A percentile compares a stretch with the other conserved stretches of the same genome.
Conservation (phyloP, 2,797 vertebrate species). For the Channa striata region DNA sequence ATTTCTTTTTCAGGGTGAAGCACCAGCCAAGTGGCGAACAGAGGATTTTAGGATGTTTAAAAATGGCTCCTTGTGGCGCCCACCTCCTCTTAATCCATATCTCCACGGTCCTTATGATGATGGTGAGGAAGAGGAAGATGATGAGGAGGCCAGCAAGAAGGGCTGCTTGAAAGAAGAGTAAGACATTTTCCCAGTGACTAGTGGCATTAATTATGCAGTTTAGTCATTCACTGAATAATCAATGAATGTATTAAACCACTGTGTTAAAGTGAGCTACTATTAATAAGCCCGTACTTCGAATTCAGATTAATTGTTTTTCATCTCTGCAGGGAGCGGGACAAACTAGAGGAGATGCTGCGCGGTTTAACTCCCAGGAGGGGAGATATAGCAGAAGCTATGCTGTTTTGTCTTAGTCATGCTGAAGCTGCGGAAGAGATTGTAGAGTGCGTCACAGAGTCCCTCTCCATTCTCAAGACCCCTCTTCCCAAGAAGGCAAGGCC, state of each 20-base stretch:
- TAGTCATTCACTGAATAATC: not conserved
- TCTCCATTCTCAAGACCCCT: constrained; percentile 98
- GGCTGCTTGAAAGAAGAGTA: constrained; percentile 98
- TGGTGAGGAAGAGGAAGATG: constrained; percentile 92
- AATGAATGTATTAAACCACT: not conserved
- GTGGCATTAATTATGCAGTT: not conserved
- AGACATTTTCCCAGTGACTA: not conserved
- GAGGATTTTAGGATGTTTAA: constrained; percentile 99
- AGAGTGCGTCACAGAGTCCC: constrained; percentile 94
- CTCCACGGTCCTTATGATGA: constrained; percentile 96
- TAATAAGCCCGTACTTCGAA: not conserved
- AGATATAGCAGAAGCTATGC: constrained; percentile 96
- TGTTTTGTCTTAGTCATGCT: constrained; percentile 95
- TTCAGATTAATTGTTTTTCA: not conserved
- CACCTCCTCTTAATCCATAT: constrained; percentile 96
- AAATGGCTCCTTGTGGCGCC: constrained; percentile 97
- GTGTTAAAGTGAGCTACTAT: not conserved
- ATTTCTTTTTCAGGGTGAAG: constrained; percentile 88
- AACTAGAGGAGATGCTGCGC: constrained; percentile 95
- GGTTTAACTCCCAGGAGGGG: constrained; percentile 94
- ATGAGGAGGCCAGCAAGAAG: constrained; percentile 93
- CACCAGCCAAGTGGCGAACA: constrained; percentile 96
- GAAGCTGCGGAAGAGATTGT: constrained; percentile 99
- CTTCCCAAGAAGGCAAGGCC: constrained; percentile 94
- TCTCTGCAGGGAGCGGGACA: constrained; percentile 92